Conservation (phyloP, 2,888 invertebrate species). For the Lithodes maja region DNA sequence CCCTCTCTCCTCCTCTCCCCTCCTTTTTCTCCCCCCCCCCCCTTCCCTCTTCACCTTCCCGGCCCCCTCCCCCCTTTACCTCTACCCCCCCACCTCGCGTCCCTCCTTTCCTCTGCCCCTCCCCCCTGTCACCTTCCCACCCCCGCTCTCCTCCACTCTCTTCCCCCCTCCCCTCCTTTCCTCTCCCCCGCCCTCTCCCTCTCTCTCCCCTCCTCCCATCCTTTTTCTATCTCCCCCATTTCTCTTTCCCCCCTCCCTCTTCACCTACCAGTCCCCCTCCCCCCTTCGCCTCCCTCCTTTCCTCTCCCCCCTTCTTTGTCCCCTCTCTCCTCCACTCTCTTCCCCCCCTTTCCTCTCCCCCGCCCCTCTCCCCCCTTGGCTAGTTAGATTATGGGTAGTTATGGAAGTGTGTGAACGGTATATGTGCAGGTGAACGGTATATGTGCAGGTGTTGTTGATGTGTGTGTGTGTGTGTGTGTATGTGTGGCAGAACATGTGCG, state of each 20-base stretch:
- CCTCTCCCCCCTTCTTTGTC: neutral
- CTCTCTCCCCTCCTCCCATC: neutral
- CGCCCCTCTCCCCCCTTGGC: neutral
- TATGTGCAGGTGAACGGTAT: neutral
- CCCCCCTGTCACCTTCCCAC: neutral
- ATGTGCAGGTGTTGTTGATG: neutral
- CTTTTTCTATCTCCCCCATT: too few species aligned
- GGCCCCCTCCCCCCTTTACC: neutral
- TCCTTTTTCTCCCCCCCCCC: neutral
- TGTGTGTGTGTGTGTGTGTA: neutral
- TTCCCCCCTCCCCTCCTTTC: neutral
- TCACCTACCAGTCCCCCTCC: neutral
- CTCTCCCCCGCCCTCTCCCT: neutral
- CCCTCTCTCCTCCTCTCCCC: neutral
- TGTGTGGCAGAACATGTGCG: neutral
- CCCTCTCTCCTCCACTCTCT: neutral
- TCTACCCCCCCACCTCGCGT: neutral
- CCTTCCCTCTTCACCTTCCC: neutral
- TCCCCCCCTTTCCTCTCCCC: neutral
- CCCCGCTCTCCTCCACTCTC: neutral
- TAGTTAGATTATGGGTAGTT: neutral
- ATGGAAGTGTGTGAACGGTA: neutral
- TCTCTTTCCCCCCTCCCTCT: neutral
- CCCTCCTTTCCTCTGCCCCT: neutral
- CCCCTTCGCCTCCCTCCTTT: neutral